A percentile compares a stretch with the other conserved stretches of the same genome.
These are phyloP conservation scores for Cydia splendana DNA, from an alignment of 1,140 invertebrate genomes.

Conservation along the genomic window DNA sequence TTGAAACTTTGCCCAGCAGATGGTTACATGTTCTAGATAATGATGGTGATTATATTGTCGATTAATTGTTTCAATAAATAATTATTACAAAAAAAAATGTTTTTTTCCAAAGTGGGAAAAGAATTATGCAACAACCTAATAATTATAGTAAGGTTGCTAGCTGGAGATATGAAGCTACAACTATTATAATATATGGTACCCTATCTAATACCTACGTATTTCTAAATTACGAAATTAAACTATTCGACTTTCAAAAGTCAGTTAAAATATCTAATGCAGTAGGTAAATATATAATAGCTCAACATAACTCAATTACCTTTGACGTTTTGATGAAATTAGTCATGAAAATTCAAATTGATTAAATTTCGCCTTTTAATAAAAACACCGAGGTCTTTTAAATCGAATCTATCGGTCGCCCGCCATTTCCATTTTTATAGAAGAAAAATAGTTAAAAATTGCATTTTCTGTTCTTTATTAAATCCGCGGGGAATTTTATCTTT, in stretches of 20 bases:
- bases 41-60: no score
- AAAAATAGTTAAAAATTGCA: not conserved
- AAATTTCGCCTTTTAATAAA: not conserved
- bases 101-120: no score
- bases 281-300: not conserved
- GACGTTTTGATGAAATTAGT: not conserved
- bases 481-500: not conserved
- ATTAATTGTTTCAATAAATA: no score
- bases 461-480: not conserved
- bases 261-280: not conserved
- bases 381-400: not conserved
- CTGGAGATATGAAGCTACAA: no score
- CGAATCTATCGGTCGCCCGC: not conserved
- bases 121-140: no score
- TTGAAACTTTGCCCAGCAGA: no score
- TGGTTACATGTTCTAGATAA: no score
- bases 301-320: not conserved
- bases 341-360: not conserved
- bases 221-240: not conserved
- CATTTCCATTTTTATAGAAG: not conserved
- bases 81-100: no score
- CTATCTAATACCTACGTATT: not conserved
- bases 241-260: not conserved
- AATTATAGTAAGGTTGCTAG: no score
- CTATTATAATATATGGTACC: no score